Evolutionary conservation across 2,113 vertebrate genomes (phyloP), one percentile per base, ranked within the genome.

Genomic region (Labrus mixtus): DNA sequence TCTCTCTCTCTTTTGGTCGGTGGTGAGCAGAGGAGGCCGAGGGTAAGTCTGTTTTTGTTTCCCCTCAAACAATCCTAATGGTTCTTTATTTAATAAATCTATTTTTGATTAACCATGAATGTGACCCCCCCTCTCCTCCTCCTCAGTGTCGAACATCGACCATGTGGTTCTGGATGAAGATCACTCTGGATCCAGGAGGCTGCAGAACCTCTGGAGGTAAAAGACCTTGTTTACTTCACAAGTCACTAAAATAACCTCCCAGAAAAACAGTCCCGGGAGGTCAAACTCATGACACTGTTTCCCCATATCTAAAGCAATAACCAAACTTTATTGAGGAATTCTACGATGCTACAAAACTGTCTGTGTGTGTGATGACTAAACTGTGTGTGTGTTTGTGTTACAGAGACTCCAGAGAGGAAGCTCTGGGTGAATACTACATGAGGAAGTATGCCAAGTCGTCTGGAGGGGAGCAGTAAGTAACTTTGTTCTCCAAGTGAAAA

Each of bases 341-440:
- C n/a, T n/a, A n/a, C n/a, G n/a, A n/a, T n/a, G n/a, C n/a, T n/a
- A n/a, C n/a, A n/a, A n/a, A n/a, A n/a, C n/a, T n/a, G n/a, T n/a
- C n/a, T n/a, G 29, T 33, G 29, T 33, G 29, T 33, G 29, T 33
- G 2, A 1, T 25, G 25, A 25, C 25, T 25, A 25, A 25, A 1
- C 1, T 3, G 3, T 3, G 29, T 50, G 8, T 65, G 2, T 68
- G 0, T 11, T 2, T 69, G 57, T 77, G 8, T 66, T 79, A 0
- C 91, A 98, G 97, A 90, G 97, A 98, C 78, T 96, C 97, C 72
- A 93, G 96, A 20, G 97, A 97, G 71, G 97, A 98, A 86, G 97
- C 97, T 3, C 81, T 98, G 79, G 97, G 97, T 1, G 97, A 98
- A 73, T 98, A 98, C 82, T 98, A 97, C 89, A 98, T 97, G 97